Evolutionary conservation across 2,113 vertebrate genomes (phyloP), one percentile per base, ranked within the genome.

Genomic region (Rhynchopsitta pachyrhyncha): DNA sequence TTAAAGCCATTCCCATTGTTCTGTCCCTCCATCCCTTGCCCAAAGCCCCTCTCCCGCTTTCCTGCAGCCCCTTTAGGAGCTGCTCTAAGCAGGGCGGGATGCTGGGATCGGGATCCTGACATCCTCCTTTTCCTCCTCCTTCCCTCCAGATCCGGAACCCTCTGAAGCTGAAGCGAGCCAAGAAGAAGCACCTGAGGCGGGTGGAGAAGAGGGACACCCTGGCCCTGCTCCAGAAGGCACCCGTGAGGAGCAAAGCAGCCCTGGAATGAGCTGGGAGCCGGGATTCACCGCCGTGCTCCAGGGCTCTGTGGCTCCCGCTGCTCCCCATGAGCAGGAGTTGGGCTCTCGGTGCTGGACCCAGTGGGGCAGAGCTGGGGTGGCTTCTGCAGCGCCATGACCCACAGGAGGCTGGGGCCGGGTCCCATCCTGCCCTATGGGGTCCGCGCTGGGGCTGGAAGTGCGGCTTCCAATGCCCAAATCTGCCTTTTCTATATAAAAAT

Each of bases 191-290:
- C 29, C 97, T 99, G 31, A 98, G 99, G 67, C 97, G 97, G 55
- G 97, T 99, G 10, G 98, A 99, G 93, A 99, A 99, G 97, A 97
- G 99, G 87, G 99, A 99, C 88, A 99, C 99, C 0, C 97, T 99
- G 85, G 94, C 97, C 7, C 83, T 98, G 94, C 96, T 99, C 68
- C 98, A 99, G 96, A 97, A 97, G 69, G 62, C 44, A 0, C 95
- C 95, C 0, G 55, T 74, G 20, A 64, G 27, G 64, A 49, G 8
- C 53, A 71, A 75, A 13, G 47, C 16, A 0, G 80, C 87, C 57
- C 3, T 64, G 2, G 69, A 95, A 13, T 97, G 94, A 98, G 57
- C 28, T 2, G 0, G 86, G 39, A 33, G 11, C 10, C 0, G 2
- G 33, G 55, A 44, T 9, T 14, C 55, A 23, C 20, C 6, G 1